A percentile compares a stretch with the other conserved stretches of the same genome.
phyloP scores from a whole-genome alignment of 2,888 invertebrate species.

The Arctia plantaginis region DNA sequence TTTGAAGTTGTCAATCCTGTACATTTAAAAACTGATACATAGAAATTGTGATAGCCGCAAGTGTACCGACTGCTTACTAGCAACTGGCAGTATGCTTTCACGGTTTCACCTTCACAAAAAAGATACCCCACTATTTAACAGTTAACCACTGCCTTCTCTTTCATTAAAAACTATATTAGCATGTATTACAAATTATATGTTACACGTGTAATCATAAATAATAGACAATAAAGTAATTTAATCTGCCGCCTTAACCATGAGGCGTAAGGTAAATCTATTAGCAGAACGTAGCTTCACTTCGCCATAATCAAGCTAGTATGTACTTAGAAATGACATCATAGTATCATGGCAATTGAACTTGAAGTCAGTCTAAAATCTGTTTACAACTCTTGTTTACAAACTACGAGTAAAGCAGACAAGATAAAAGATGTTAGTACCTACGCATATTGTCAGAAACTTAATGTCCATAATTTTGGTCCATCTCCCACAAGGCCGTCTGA shows the following conservation, averaged over 20 bases:
- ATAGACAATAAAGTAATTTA: constrained; percentile 18
- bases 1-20: too few species aligned
- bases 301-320: constrained; percentile 38
- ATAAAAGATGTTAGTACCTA: not conserved
- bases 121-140: not conserved
- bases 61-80: too few species aligned
- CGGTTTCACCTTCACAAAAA: not conserved
- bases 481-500: not conserved
- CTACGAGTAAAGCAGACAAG: not conserved
- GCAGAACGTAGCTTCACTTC: constrained; percentile 34
- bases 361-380: not conserved
- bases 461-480: not conserved
- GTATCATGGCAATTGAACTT: constrained; percentile 1
- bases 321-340: constrained; percentile 52
- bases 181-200: not conserved
- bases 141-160: not conserved
- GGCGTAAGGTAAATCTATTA: constrained; percentile 52
- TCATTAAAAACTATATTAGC: not conserved
- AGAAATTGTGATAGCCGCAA: too few species aligned
- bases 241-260: constrained; percentile 38
- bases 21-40: too few species aligned
- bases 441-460: not conserved
- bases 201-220: constrained; percentile 10
- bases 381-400: constrained; percentile 1
- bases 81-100: not conserved